A percentile compares a stretch with the other conserved stretches of the same genome.
These are phyloP conservation scores for Doryteuthis pealeii DNA, from an alignment of 1,140 invertebrate genomes.

Conservation along the genomic window DNA sequence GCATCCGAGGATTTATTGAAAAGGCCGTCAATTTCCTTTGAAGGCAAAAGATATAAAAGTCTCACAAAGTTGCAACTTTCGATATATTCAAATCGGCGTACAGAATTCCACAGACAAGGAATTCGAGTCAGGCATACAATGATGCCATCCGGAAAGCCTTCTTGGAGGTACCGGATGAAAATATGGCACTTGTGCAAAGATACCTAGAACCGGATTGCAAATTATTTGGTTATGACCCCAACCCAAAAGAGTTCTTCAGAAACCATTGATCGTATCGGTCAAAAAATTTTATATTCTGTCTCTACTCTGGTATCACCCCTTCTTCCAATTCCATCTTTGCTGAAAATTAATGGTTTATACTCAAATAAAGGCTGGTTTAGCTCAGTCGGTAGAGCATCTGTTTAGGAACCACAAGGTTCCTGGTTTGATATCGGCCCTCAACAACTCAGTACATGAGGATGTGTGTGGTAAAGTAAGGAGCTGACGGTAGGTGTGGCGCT, in stretches of 20 bases:
- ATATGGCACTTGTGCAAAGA: neutral
- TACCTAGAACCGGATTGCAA: conserved; percentile 1
- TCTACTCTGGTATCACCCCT: too few relatives aligned
- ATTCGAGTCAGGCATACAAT: neutral
- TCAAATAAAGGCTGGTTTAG: too few relatives aligned
- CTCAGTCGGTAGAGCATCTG: too few relatives aligned
- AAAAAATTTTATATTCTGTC: too few relatives aligned
- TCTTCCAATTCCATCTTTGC: too few relatives aligned
- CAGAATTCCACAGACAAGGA: neutral
- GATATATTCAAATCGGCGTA: neutral
- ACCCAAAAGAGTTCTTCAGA: neutral
- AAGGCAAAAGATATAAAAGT: neutral
- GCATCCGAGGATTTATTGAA: neutral
- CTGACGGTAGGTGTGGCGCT: too few relatives aligned
- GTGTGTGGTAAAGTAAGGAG: too few relatives aligned
- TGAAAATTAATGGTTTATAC: too few relatives aligned
- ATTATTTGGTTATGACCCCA: conserved; percentile 3
- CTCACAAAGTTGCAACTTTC: neutral
- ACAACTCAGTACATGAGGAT: too few relatives aligned
- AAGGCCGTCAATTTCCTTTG: neutral
- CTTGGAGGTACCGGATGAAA: neutral
- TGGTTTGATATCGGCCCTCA: too few relatives aligned
- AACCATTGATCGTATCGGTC: too few relatives aligned
- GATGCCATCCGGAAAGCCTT: neutral
- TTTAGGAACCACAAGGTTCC: too few relatives aligned